Conservation (phyloP, 2,113 vertebrate species). For the Myotis yumanensis region DNA sequence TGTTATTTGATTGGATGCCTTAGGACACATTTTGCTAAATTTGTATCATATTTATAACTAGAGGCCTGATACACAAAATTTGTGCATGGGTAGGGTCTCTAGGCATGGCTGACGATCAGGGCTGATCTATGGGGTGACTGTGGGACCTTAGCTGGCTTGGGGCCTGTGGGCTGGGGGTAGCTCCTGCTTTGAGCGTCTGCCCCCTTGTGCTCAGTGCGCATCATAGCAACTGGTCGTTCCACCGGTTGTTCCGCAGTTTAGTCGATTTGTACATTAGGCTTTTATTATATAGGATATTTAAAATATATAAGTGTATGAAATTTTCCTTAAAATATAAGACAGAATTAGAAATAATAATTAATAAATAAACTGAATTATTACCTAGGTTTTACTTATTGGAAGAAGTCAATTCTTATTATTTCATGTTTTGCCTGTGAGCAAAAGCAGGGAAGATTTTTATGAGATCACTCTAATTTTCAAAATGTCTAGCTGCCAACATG, state of each 20-base stretch:
- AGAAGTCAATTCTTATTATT: neutral
- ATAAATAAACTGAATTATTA: neutral
- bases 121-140: no score
- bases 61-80: no score
- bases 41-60: neutral
- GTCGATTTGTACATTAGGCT: no score
- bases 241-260: no score
- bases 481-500: neutral
- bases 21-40: neutral
- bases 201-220: no score
- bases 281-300: neutral
- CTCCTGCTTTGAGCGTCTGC: no score
- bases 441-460: neutral
- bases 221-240: no score
- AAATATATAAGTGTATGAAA: neutral
- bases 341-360: constrained; percentile 6
- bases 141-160: no score
- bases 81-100: no score
- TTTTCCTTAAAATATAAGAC: neutral
- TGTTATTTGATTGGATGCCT: neutral
- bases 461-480: neutral
- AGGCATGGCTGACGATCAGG: no score
- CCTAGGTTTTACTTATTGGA: neutral
- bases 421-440: neutral
- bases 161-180: no score